Evolutionary conservation across 2,888 invertebrate species (phyloP), one percentile per base, ranked within the genome.

Genomic region (Plebejus melissa): DNA sequence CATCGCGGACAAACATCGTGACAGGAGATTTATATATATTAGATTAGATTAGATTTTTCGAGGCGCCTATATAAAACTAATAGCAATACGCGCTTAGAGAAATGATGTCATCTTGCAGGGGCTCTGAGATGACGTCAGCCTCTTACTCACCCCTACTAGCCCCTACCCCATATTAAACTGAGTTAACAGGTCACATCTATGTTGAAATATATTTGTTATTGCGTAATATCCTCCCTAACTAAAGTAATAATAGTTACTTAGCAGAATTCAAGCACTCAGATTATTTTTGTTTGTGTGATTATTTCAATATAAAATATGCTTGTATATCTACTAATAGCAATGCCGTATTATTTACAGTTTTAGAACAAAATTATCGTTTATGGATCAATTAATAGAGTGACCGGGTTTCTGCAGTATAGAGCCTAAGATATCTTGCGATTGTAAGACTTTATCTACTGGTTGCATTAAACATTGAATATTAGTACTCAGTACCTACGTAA

Each of bases 51-150:
- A 41, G 50, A 60, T 75, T 50, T 74, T 54, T 71, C 69, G 77
- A 76, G 81, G 79, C 81, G 83, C 83, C 82, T 84, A 79, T 75
- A 76, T 70, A 69, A 74, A 78, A 74, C 72, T 58, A 76, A 79
- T 76, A 81, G 81, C 81, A 80, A 81, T 80, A 58, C 74, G 72
- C 75, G 74, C 79, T 74, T 76, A 78, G 71, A 74, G 77, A 79
- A 82, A 84, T 91, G 90, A 91, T 88, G 86, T 90, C 90, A 90
- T 89, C 84, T 81, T 80, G 78, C 81, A 85, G 86, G 88, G 89
- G 87, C 82, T 84, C 80, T 75, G 75, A 54, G 79, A 80, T 90
- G 89, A 90, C 88, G 88, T 90, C 89, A 91, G 80, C 32, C 80
- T 71, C 75, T 71, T 75, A 75, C 80, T 76, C 79, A 79, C 79